Base-by-base conservation (phyloP, 2,113 vertebrate species). In the Neodon shergylaensis region DNA sequence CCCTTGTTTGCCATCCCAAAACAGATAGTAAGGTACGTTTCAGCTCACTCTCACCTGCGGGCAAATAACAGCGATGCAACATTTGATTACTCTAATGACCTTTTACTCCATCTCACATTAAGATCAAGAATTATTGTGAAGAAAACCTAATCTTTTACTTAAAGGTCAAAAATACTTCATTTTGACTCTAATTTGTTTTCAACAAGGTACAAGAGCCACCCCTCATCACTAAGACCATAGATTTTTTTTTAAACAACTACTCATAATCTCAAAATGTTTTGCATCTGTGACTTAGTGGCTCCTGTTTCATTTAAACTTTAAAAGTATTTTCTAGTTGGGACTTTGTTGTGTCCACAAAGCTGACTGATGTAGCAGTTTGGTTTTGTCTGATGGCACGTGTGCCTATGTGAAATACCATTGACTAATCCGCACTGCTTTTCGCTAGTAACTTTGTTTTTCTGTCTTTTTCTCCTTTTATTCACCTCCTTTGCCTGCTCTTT, bases 391-490 rank as follows among this genome's bases (percentile, higher is more conserved):
- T 92, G 92, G 68, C 3, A 49, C 4, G 1, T 12, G 39, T 7
- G 72, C 44, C 7, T 87, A 0, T 90, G 24, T 93, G 61, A 83
- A 89, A 58, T 42, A 87, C 91, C 79, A 92, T 58, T 92, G 47
- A 91, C 12, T 92, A 83, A 52, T 61, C 19, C 76, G 47, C 28
- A 61, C 86, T 93, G 33, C 54, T 88, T 96, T 98, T 94, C 77
- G 91, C 39, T 93, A 98, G 4, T 98, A 98, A 98, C 95, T 94
- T 98, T 31, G 42, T 98, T 98, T 98, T 98, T 97, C 96, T 98
- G 66, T 98, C 96, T 93, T 93, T 97, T 94, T 96, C 78, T 83
- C n/a, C 52, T 36, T 49, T n/a, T 83, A 11, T 88, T 96, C 82
- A 24, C 12, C 77, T 87, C 85, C 94, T 97, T 95, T 97, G 49